Conservation (phyloP, 1,140 invertebrate species). For the Coelopa frigida region DNA sequence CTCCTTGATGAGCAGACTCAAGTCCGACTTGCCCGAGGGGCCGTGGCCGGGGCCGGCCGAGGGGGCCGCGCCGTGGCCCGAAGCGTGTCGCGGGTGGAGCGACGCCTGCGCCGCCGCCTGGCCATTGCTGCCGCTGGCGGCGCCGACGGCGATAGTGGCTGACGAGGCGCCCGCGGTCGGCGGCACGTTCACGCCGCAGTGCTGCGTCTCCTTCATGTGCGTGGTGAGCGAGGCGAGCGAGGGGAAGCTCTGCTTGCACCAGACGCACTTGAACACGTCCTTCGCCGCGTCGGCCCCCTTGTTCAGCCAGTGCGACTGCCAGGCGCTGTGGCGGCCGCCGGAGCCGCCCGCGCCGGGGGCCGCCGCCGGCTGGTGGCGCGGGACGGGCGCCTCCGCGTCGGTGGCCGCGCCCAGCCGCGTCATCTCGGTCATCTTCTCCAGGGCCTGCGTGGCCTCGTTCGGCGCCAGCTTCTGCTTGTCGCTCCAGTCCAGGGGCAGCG, state of each 20-base stretch:
- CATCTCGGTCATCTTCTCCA: slow-evolving; percentile 87
- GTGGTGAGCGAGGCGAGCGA: slow-evolving; percentile 82
- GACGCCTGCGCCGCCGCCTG: slow-evolving; percentile 45
- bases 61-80: slow-evolving; percentile 44
- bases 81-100: slow-evolving; percentile 41
- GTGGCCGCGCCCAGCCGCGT: slow-evolving; percentile 60
- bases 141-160: slow-evolving; percentile 2
- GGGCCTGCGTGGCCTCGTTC: slow-evolving; percentile 73
- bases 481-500: slow-evolving; percentile 58
- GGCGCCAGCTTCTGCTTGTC: slow-evolving; percentile 57
- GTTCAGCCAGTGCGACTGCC: slow-evolving; percentile 92
- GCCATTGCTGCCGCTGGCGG: background rate
- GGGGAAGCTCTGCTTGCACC: slow-evolving; percentile 91
- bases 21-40: slow-evolving; percentile 60
- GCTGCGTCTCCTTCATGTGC: slow-evolving; percentile 93
- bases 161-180: slow-evolving; percentile 15
- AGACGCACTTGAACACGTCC: slow-evolving; percentile 91
- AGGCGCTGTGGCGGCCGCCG: slow-evolving; percentile 70
- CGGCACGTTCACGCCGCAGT: slow-evolving; percentile 78
- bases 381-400: slow-evolving; percentile 47
- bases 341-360: slow-evolving; percentile 44
- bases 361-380: background rate
- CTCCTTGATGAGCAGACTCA: slow-evolving; percentile 82
- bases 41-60: slow-evolving; percentile 45
- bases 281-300: slow-evolving; percentile 88